Conservation (phyloP, 1,140 invertebrate species). For the Leptinotarsa lineolata region DNA sequence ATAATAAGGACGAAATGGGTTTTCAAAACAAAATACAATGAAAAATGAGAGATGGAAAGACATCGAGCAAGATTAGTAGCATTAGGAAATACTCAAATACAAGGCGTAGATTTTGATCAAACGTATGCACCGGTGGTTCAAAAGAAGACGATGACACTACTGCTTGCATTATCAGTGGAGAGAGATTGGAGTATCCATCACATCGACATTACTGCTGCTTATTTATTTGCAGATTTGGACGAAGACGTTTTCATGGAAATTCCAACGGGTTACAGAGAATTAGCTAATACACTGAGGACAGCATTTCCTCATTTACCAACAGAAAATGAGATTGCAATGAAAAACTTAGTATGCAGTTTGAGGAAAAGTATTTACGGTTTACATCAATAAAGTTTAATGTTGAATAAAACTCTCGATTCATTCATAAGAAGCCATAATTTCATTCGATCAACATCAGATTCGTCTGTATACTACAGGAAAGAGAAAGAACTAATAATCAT, state of each 20-base stretch:
- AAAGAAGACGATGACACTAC: too few species aligned
- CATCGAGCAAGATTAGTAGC: not conserved
- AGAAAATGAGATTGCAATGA: not conserved
- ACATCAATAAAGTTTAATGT: too few species aligned
- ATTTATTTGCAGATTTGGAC: too few species aligned
- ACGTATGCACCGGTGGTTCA: too few species aligned
- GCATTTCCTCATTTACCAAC: too few species aligned
- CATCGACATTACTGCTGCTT: too few species aligned
- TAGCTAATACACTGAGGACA: too few species aligned
- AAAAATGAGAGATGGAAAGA: not conserved
- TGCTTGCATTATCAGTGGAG: not conserved
- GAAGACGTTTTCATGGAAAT: too few species aligned
- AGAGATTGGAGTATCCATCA: not conserved
- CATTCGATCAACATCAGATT: not conserved
- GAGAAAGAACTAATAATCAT: not conserved
- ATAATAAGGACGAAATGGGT: not conserved
- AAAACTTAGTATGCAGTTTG: not conserved
- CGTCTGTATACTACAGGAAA: not conserved
- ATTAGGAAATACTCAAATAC: not conserved
- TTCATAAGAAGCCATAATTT: not conserved
- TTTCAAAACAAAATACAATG: conserved; percentile 2
- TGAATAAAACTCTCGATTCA: too few species aligned
- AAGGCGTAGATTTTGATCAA: too few species aligned
- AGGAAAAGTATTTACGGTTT: not conserved
- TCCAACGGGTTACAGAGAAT: too few species aligned